Evolutionary conservation across 2,888 invertebrate genomes (phyloP).

Genomic region (Eristalinus sepulchralis): DNA sequence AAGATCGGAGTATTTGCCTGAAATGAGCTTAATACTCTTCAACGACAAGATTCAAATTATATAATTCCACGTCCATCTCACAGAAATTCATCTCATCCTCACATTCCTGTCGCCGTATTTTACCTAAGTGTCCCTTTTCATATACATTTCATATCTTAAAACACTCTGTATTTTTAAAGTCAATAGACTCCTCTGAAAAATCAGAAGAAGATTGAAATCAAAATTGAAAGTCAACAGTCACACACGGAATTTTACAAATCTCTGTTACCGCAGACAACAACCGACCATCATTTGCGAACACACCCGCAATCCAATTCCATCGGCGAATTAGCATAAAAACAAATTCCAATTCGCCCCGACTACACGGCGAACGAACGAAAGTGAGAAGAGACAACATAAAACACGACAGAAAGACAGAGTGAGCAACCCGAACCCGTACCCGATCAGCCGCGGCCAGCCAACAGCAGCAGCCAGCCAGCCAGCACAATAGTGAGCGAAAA

Average conservation of each 20-base stretch:
- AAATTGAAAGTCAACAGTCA: not conserved
- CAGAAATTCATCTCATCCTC: no score
- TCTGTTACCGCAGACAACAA: not conserved
- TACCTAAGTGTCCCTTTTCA: no score
- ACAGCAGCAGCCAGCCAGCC: not conserved
- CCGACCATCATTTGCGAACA: conserved; percentile 20
- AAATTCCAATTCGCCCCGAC: conserved; percentile 10
- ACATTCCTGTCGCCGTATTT: no score
- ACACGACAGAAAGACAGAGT: conserved; percentile 4
- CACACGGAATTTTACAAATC: not conserved
- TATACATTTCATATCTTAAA: no score
- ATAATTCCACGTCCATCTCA: no score
- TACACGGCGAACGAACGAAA: conserved; percentile 48
- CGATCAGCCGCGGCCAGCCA: conserved; percentile 5
- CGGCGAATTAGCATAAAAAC: conserved; percentile 30
- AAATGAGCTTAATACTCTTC: no score
- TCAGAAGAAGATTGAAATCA: not conserved
- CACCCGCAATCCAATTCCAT: not conserved
- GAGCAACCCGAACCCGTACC: not conserved
- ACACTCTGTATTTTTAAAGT: no score
- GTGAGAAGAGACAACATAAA: conserved; percentile 18
- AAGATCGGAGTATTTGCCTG: no score
- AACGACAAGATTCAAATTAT: no score
- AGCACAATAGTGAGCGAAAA: conserved; percentile 39
- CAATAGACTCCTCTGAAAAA: no score